Evolutionary conservation across 2,797 vertebrate genomes (phyloP), one percentile per base, ranked within the genome.

Genomic region (Emydoidea blandingii): DNA sequence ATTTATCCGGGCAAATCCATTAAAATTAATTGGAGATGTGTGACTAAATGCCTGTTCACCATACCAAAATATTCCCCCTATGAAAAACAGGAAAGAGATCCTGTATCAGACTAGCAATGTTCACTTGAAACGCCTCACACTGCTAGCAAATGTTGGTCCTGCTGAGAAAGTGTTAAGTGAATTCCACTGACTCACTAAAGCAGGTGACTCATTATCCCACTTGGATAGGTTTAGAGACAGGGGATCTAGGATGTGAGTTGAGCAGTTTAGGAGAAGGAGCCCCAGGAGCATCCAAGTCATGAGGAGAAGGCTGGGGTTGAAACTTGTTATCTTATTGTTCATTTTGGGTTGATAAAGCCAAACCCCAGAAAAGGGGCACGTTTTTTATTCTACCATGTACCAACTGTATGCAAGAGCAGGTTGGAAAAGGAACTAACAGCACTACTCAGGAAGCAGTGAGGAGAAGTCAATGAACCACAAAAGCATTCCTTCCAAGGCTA

Each of bases 141-240:
- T 31, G 12, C 86, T 81, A 57, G 81, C 85, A 96, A 91, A 89
- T 93, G 94, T 88, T 95, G 91, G 92, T 95, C 88, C 92, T 88
- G 90, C 79, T 91, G 91, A 95, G 94, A 25, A 1, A 93, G 79
- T 91, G 11, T 49, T 93, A 85, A 90, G 85, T 19, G 29, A 81
- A 85, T 92, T 90, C 81, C 91, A 86, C 90, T 93, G 95, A 93
- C 95, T 52, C 79, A 83, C 12, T 65, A 91, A 90, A 59, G 74
- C 88, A 94, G 76, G 92, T 90, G 86, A 85, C 74, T 95, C 79
- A 53, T 87, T 82, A 90, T 86, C 83, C 90, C 87, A n/a, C 68
- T 14, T 41, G 4, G n/a, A 21, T 89, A 85, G 62, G 47, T 57
- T 85, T 6, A 7, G 89, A 96, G 65, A 57, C 11, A 44, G 21